A percentile compares a stretch with the other conserved stretches of the same genome.
Conservation (phyloP, 2,113 vertebrate genomes). For the human region GRCh38 chr1:39351001-39351500, state of each 20-base stretch:
- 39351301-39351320: too few relatives aligned
- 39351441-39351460: neutral
- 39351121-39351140: neutral
- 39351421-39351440: neutral
- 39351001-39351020: slow-evolving; percentile 97
- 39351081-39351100: neutral
- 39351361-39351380: too few relatives aligned
- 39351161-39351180: neutral
- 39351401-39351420: neutral
- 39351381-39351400: neutral
- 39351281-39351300: neutral
- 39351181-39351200: neutral
- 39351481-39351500: neutral
- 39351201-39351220: neutral
- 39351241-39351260: neutral
- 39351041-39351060: slow-evolving; percentile 11
- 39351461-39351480: neutral
- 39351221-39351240: neutral
- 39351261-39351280: neutral
- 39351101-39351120: neutral
- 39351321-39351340: too few relatives aligned
- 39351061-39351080: neutral
- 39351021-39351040: neutral
- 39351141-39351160: neutral
- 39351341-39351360: too few relatives aligned